Base-by-base conservation (phyloP, 1,140 invertebrate species). In the Papilio machaon region DNA sequence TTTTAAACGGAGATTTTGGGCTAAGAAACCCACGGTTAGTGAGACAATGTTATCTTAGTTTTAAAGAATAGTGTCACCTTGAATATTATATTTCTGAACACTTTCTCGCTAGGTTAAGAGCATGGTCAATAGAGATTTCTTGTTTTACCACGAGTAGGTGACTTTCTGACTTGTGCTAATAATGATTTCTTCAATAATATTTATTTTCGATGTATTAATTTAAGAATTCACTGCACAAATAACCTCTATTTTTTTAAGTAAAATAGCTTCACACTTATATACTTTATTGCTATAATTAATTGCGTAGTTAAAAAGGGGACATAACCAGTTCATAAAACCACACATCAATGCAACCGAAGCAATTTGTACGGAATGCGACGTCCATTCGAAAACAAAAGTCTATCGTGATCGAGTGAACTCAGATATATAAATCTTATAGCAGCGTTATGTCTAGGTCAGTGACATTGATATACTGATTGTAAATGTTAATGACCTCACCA, bases 321-420 rank as follows among this genome's bases (percentile, higher is more conserved):
- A 43, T 43, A 43, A 2, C 38, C 38, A 43, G 38, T 43, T 43
- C 7, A 43, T 43, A 43, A 43, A 43, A 7, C 38, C 38, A 11
- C 73, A 17, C 52, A 60, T 47, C 73, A 76, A 52, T 80, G 79
- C 77, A 73, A 47, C 75, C 43, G 52, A 30, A 58, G 43, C 58
- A 79, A 82, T 73, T 82, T 76, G 75, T 80, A 81, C 80, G 43
- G 70, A 81, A 85, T 82, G 82, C 73, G 38, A 17, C 73, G 43
- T 80, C 73, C 52, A 81, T 73, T 80, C 84, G 84, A 84, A 85
- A 85, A 80, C 80, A 85, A 85, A 84, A 84, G 84, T 84, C 82
- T 43, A 82, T 80, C 78, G 52, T 73, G 38, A 73, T n/a, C 75
- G 46, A 17, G 74, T 67, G 17, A 82, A 54, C 64, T 35, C 13